phyloP scores from a whole-genome alignment of 2,113 vertebrate genomes.

The Urocolius indicus region DNA sequence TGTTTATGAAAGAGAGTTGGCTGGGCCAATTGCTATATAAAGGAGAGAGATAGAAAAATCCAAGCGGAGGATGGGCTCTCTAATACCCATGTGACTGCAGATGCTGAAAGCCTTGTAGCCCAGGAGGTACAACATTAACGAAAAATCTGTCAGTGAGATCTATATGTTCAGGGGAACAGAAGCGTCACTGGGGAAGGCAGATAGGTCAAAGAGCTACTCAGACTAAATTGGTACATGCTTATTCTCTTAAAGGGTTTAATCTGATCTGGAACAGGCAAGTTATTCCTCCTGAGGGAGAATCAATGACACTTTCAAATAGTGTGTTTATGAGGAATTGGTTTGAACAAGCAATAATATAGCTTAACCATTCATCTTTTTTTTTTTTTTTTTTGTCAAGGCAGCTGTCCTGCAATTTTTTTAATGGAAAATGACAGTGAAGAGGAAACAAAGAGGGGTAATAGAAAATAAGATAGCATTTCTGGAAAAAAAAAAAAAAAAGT shows the following conservation, averaged over 20 bases:
- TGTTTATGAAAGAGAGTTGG: neutral
- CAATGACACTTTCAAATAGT: neutral
- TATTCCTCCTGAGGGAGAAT: neutral
- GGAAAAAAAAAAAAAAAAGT: neutral
- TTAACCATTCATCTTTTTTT: neutral
- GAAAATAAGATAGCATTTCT: neutral
- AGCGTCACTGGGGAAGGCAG: neutral
- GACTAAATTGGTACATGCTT: neutral
- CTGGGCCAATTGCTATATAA: neutral
- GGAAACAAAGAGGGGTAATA: neutral
- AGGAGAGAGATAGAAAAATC: neutral
- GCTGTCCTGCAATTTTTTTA: neutral
- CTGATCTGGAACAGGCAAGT: neutral
- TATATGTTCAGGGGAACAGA: neutral
- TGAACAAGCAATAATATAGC: neutral
- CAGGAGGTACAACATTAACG: neutral
- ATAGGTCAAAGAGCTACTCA: constrained; percentile 2
- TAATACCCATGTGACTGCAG: neutral
- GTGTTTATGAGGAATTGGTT: neutral
- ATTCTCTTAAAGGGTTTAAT: neutral
- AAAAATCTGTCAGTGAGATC: neutral
- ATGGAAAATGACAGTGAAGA: neutral
- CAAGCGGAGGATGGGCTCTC: neutral
- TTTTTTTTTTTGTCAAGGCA: neutral
- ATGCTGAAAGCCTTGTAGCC: neutral